Evolutionary conservation across 2,113 vertebrate genomes (phyloP), one percentile per base, ranked within the genome.

Genomic region (Carassius gibelio): DNA sequence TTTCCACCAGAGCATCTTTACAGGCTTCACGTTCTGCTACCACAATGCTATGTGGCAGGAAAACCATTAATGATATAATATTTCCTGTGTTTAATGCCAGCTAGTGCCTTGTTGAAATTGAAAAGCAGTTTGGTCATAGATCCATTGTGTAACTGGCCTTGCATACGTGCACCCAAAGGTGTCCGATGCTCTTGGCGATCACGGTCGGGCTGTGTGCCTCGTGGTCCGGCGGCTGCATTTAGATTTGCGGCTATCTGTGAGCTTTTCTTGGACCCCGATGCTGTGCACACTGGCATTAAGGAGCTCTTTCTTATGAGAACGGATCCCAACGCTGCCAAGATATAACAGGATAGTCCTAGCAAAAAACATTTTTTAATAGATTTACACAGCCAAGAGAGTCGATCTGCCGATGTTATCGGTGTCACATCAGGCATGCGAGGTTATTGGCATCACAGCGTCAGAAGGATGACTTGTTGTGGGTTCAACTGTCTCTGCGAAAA

Each of bases 201-300:
- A 85, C 86, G 87, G 90, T 90, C 88, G 76, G 89, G 76, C 90
- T 85, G 88, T 88, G 86, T 84, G 87, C 87, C 89, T 88, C 82
- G 88, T 78, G 92, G 89, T 92, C 91, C 91, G 87, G 75, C 90
- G 91, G 81, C 90, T 88, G 88, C 85, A 90, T 90, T 91, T 89
- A 90, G 88, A 92, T 93, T 92, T 93, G 91, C 84, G 90, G 91
- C 91, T 91, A 93, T 93, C 92, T 91, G 91, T 90, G 82, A 38
- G 88, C 86, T 91, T 93, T 93, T 93, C 92, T 91, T 92, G 91
- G 90, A 91, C 90, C 88, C 86, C 81, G 85, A 81, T 92, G 48
- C 89, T 85, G 85, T 88, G 89, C 89, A 91, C 89, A 89, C 90
- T 91, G 92, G 91, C 90, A 82, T 78, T 71, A 88, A 88, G 77